Evolutionary conservation across 2,888 invertebrate genomes (phyloP), one percentile per base, ranked within the genome.

Genomic region (Eulithis prunata): DNA sequence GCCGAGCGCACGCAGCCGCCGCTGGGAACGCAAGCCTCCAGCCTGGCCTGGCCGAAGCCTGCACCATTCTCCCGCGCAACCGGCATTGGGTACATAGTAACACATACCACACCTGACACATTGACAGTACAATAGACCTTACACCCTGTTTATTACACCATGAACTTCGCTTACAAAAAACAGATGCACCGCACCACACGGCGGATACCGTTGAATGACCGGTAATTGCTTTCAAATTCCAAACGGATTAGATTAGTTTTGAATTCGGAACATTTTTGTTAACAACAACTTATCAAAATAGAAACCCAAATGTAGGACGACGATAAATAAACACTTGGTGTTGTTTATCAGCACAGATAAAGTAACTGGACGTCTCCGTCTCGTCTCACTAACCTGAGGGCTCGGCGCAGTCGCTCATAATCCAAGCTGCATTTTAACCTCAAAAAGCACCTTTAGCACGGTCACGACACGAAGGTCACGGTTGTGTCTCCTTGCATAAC

Each of bases 361-460:
- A 85, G 78, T 85, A 83, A 82, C 81, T 85, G 81, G 78, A 82
- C 72, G 85, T 82, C 82, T 86, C 72, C 72, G 85, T 82, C 82
- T 86, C 72, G 85, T 82, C 82, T 85, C 78, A 90, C 91, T 86
- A 88, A 92, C 92, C 92, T 91, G 91, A 87, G 88, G 88, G 86
- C 86, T 90, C 89, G 89, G 89, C 90, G 91, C 92, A 86, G 87
- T 88, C 87, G 82, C 83, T 91, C 84, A 92, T 87, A 88, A 91
- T 91, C 90, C 90, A 88, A 91, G 89, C 83, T 91, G 91, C 93
- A 93, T 92, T 87, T 88, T 92, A 91, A 92, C 93, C 92, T 91
- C 91, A 91, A 91, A 90, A 88, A 85, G 85, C 91, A 92, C 88
- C 84, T 82, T 79, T 82, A 85, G 84, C 88, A 90, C 90, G 85